Evolutionary conservation across 2,113 vertebrate species (phyloP), one percentile per base, ranked within the genome.

Genomic region (Telmatochromis brichardi): DNA sequence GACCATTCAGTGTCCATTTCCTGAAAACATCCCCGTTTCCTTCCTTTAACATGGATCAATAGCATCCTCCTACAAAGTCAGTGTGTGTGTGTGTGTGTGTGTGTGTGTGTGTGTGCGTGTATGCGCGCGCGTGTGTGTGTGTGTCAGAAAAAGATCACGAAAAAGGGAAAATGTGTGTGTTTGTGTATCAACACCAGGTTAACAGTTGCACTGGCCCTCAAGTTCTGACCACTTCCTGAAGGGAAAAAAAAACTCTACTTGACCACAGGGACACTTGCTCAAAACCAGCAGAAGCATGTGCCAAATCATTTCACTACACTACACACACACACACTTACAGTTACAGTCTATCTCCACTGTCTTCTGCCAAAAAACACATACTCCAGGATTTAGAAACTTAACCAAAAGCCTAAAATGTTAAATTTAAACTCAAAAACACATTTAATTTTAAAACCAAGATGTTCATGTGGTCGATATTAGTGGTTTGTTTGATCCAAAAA

Each of bases 31-130:
- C 28, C 73, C 82, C 17, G 78, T 88, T 92, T 92, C 90, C 86
- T 85, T 60, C 91, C 88, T 93, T 94, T 88, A 92, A 92, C 82
- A 58, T 15, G 68, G 90, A 92, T 94, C 92, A 88, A 95, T 95
- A 93, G 81, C 37, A 31, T 6, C 60, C 60, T 73, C 60, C 35
- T 55, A 86, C 60, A 73, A 45, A 63, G 55, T 57, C 82, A 54
- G 65, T 68, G 86, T 84, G 82, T 86, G 78, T 42, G 58, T 51
- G 63, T 63, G 50, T 31, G 81, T 3, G 81, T n/a, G 71, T 9
- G 37, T n/a, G 26, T 37, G 80, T 51, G 6, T 80, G 53, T 50
- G 26, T 26, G 37, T 8, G 45, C 3, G 68, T 78, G 57, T 54
- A 2, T 19, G 17, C 17, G 8, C 3, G 12, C 1, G 4, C 4